A percentile compares a stretch with the other conserved stretches of the same genome.
phyloP scores from a whole-genome alignment of 64 coral and sea anemone species.

The Stichodactyla helianthus region DNA sequence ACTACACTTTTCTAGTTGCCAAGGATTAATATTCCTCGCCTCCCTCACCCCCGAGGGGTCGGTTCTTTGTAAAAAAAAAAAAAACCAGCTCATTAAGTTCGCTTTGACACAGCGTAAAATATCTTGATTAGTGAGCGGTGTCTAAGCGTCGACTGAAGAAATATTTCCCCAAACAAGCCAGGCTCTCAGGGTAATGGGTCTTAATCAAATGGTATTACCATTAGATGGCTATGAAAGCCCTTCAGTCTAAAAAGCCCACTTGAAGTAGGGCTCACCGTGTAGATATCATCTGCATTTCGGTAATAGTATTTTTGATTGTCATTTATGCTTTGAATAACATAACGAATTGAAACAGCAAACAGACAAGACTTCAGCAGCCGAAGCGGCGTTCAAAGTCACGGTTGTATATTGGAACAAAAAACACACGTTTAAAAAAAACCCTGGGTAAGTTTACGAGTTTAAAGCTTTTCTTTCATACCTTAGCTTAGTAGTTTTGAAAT shows the following conservation, averaged over 20 bases:
- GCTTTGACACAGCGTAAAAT: neutral
- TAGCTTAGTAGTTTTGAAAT: neutral
- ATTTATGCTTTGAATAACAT: neutral
- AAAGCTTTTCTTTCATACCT: neutral
- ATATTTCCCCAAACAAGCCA: neutral
- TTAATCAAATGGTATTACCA: constrained; percentile 34
- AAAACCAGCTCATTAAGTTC: neutral
- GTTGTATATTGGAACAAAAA: neutral
- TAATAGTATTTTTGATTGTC: constrained; percentile 22
- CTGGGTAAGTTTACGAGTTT: neutral
- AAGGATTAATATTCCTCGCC: neutral
- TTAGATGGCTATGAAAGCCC: constrained; percentile 21
- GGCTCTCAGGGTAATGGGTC: constrained; percentile 20
- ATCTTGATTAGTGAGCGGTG: constrained; percentile 21
- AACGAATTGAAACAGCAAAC: constrained; percentile 8
- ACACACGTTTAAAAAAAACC: neutral
- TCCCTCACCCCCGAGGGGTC: neutral
- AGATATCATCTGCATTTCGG: constrained; percentile 35
- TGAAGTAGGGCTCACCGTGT: constrained; percentile 5
- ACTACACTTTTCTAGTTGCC: neutral
- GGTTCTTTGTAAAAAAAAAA: neutral
- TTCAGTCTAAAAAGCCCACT: constrained; percentile 26
- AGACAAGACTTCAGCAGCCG: neutral
- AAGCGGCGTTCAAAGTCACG: neutral
- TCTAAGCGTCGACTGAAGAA: neutral